Evolutionary conservation across 1,140 invertebrate genomes (phyloP), one percentile per base, ranked within the genome.

Genomic region (Drosophila pachea): DNA sequence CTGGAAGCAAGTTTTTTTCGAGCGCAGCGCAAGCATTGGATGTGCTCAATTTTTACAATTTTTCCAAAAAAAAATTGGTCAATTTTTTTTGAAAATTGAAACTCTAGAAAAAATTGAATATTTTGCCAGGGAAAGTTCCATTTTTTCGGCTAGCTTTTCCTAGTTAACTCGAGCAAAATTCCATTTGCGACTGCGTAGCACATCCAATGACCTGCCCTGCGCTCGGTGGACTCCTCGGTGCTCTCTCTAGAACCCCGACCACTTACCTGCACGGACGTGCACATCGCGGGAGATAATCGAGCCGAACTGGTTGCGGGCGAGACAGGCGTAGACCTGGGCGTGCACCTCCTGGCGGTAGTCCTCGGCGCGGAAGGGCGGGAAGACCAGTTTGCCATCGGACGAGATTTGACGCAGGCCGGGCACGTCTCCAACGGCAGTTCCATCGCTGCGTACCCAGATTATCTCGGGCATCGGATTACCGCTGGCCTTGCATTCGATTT

Each of bases 291-390:
- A 98, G 74, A 97, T 94, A 78, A 98, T 96, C 2, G 95, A 94
- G 68, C 97, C 97, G 66, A 96, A 95, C 48, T 93, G 93, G 89
- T 97, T 98, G 72, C 93, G 93, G 11, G 97, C 97, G 48, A 97
- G 90, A 90, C 97, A 99, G 73, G 96, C 94, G 90, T 98, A 98
- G 49, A 96, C 94, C 90, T 97, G 95, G 73, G 96, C 96, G 87
- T 99, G 97, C 36, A 98, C 95, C 90, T 97, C 95, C 90, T 97
- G 95, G 43, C 95, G 92, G 88, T 98, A 98, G 89, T 97, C 95
- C 89, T 97, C 95, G 36, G 95, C 96, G 52, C 96, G 93, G 92
- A 98, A 98, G 7, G 97, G 96, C 48, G 96, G 96, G 88, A 99
- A 97, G 35, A 97, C 95, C 68, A 99, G 91, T 83, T 98, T 98